Conservation (phyloP, 2,113 vertebrate genomes). For the Carettochelys insculpta region DNA sequence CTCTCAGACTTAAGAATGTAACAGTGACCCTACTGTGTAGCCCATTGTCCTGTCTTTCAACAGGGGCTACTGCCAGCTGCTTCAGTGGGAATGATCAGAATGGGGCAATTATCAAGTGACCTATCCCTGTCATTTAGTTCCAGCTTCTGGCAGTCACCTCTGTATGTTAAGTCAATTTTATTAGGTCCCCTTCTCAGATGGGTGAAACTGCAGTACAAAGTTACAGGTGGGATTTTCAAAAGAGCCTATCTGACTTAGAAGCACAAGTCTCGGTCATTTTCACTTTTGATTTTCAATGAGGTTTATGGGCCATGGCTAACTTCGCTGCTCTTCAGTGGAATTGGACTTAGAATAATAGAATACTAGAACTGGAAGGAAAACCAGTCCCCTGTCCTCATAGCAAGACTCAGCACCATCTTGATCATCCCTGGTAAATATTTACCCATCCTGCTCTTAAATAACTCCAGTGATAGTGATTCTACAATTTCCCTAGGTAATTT, state of each 20-base stretch:
- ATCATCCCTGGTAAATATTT: too few species aligned
- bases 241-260: neutral
- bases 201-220: neutral
- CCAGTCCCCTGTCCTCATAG: too few species aligned
- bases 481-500: too few species aligned
- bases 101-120: neutral
- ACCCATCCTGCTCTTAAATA: too few species aligned
- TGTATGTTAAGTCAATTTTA: neutral
- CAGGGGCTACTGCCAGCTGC: neutral
- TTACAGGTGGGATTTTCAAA: neutral
- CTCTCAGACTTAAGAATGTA: neutral
- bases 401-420: too few species aligned
- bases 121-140: neutral
- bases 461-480: too few species aligned
- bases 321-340: too few species aligned
- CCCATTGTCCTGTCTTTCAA: neutral
- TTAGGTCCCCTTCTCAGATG: neutral
- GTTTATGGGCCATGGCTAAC: too few species aligned
- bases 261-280: neutral
- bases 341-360: too few species aligned
- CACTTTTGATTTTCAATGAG: neutral
- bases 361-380: too few species aligned
- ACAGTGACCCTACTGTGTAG: neutral
- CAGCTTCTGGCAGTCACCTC: neutral
- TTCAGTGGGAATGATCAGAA: neutral